A percentile compares a stretch with the other conserved stretches of the same genome.
Conservation (phyloP, 1,140 invertebrate species). For the Archegozetes longisetosus region DNA sequence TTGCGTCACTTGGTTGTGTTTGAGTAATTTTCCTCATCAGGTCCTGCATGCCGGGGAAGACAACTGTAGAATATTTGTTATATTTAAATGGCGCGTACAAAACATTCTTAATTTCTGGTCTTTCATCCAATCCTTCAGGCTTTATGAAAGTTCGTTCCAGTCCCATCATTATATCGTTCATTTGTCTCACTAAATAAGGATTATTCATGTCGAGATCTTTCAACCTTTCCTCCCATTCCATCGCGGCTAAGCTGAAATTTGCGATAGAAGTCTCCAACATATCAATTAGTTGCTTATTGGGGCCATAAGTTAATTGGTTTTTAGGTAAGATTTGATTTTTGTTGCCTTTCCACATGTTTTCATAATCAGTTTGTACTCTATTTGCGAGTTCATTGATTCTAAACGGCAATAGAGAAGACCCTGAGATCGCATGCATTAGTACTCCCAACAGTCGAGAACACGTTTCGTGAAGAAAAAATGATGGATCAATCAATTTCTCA, state of each 20-base stretch:
- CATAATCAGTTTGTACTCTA: not conserved
- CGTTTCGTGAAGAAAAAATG: not conserved
- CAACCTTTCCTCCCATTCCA: not conserved
- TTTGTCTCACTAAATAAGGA: constrained; percentile 14
- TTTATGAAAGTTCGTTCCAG: constrained; percentile 22
- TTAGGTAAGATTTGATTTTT: not conserved
- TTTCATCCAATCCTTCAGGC: constrained; percentile 16
- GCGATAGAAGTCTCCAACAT: not conserved
- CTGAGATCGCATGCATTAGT: constrained; percentile 2
- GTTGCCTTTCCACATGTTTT: not conserved
- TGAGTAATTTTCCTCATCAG: not conserved
- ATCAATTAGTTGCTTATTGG: not conserved
- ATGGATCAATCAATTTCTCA: not conserved
- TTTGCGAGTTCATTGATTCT: not conserved
- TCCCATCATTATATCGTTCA: constrained; percentile 22
- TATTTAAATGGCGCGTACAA: constrained; percentile 16
- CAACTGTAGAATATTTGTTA: constrained; percentile 16
- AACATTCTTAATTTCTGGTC: constrained; percentile 17
- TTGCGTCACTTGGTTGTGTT: not conserved
- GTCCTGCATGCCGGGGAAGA: constrained; percentile 15
- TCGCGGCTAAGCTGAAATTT: not conserved
- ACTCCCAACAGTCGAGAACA: not conserved
- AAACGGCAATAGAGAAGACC: constrained; percentile 2
- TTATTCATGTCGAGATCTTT: not conserved
- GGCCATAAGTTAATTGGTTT: not conserved